Conservation (phyloP, 2,797 vertebrate genomes). For the Odontamblyopus lacepedii region DNA sequence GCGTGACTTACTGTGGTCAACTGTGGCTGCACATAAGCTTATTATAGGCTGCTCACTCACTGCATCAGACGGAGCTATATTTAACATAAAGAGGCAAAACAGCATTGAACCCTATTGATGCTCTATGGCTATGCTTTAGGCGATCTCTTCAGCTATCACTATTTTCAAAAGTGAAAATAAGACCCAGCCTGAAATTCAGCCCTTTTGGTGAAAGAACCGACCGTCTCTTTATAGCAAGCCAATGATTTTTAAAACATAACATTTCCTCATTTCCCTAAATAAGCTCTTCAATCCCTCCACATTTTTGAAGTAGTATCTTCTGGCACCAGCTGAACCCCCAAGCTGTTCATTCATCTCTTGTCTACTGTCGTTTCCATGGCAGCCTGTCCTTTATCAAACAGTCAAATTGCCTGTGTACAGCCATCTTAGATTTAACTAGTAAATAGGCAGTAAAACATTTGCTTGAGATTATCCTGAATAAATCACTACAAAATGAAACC, state of each 20-base stretch:
- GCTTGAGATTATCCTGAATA: conserved; percentile 3
- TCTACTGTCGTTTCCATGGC: conserved; percentile 28
- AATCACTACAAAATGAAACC: conserved; percentile 19
- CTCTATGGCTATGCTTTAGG: neutral
- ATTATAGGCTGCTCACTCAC: neutral
- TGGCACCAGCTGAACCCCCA: conserved; percentile 5
- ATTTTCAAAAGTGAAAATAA: neutral
- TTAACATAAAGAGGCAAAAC: neutral
- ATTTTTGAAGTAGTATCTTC: conserved; percentile 16
- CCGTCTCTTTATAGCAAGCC: neutral
- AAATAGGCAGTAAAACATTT: conserved; percentile 14
- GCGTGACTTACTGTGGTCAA: conserved; percentile 4
- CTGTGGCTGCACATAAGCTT: neutral
- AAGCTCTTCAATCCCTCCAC: neutral
- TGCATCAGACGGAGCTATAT: neutral
- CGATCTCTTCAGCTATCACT: neutral
- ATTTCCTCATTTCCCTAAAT: conserved; percentile 4
- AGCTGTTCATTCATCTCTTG: conserved; percentile 5
- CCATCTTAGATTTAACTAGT: conserved; percentile 4
- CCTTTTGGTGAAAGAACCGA: neutral
- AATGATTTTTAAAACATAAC: conserved; percentile 7
- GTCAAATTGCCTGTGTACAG: conserved; percentile 1
- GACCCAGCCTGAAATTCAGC: neutral
- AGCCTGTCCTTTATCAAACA: conserved; percentile 22
- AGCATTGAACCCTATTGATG: neutral